Percentiles rank a stretch among this genome's conserved stretches.
Evolutionary conservation across 2,888 invertebrate genomes (phyloP).

Genomic region (Branchellion lobata): DNA sequence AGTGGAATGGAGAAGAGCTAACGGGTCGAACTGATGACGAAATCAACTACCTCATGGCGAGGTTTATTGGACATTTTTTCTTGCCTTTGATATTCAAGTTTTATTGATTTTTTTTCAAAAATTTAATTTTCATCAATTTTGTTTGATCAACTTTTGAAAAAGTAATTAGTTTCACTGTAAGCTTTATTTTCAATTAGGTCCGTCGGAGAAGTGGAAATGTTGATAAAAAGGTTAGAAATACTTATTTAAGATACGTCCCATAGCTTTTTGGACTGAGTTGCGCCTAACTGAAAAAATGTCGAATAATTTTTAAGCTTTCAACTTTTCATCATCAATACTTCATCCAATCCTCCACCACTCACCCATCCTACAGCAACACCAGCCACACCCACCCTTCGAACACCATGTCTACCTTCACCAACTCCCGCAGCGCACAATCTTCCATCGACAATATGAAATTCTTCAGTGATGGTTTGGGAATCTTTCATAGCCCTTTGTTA

Average conservation of each 20-base stretch:
- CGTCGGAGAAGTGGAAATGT: slow-evolving; percentile 67
- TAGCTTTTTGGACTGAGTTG: too few species aligned
- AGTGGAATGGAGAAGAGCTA: slow-evolving; percentile 68
- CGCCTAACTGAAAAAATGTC: too few species aligned
- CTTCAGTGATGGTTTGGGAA: slow-evolving; percentile 41
- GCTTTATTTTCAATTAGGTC: slow-evolving; percentile 46
- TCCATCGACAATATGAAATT: slow-evolving; percentile 57
- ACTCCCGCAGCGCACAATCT: slow-evolving; percentile 55
- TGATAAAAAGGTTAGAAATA: slow-evolving; percentile 66
- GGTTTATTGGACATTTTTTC: slow-evolving; percentile 34
- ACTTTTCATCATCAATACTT: too few species aligned
- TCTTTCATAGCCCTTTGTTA: too few species aligned
- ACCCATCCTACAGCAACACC: slow-evolving; percentile 29
- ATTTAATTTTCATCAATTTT: too few species aligned
- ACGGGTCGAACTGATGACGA: slow-evolving; percentile 68
- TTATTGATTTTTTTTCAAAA: too few species aligned
- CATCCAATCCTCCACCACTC: too few species aligned
- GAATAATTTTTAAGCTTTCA: too few species aligned
- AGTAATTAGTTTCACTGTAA: too few species aligned
- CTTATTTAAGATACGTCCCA: too few species aligned
- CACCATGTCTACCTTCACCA: slow-evolving; percentile 49
- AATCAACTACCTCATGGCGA: slow-evolving; percentile 65
- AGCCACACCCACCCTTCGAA: slow-evolving; percentile 42
- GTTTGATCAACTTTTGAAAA: too few species aligned
- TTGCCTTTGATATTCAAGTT: too few species aligned